Percentiles rank a stretch among this genome's conserved stretches.
Evolutionary conservation across 2,888 invertebrate genomes (phyloP).

Genomic region (Platypus cylindrus): DNA sequence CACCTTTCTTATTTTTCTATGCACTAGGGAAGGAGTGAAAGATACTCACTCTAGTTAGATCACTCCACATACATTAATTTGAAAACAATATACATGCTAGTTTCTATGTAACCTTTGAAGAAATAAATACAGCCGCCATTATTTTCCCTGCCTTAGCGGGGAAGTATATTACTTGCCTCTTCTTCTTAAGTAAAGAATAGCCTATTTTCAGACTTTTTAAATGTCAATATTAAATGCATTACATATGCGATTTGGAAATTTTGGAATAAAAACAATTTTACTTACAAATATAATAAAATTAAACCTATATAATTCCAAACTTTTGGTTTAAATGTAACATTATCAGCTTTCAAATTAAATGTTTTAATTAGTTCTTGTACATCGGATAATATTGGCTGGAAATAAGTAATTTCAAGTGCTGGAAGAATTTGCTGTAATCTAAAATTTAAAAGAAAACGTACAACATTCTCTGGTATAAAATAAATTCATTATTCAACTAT

Average conservation of each 20-base stretch:
- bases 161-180: too few species aligned
- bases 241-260: background rate
- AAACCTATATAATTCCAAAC: conserved; percentile 60
- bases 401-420: conserved; percentile 17
- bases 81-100: too few species aligned
- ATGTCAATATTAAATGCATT: too few species aligned
- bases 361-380: conserved; percentile 45
- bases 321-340: conserved; percentile 57
- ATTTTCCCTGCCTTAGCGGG: too few species aligned
- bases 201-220: too few species aligned
- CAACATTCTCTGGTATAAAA: background rate
- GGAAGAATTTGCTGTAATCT: conserved; percentile 24
- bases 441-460: conserved; percentile 16
- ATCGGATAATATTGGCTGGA: conserved; percentile 29
- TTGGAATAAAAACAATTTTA: conserved; percentile 16
- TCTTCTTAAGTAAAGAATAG: too few species aligned
- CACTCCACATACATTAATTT: too few species aligned
- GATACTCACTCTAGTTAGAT: too few species aligned
- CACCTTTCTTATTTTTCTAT: too few species aligned
- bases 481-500: background rate
- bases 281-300: conserved; percentile 55
- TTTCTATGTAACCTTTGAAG: too few species aligned
- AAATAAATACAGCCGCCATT: too few species aligned
- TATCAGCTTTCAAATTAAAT: conserved; percentile 54
- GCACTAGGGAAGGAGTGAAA: background rate